These are phyloP conservation scores for Priocnemis perturbator DNA, from an alignment of 2,888 invertebrate genomes.

Conservation along the genomic window DNA sequence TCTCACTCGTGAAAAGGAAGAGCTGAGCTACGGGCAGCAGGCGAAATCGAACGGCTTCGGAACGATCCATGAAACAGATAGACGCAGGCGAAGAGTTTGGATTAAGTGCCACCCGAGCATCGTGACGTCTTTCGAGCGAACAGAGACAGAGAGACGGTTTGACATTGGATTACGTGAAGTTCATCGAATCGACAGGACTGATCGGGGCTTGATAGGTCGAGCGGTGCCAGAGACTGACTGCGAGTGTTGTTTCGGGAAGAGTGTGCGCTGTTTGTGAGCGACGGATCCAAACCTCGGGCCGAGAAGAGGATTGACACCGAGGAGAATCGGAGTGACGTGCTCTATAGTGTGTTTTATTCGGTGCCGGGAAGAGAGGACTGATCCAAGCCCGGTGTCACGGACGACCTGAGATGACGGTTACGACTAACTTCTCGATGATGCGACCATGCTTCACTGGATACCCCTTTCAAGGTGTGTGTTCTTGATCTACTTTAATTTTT, in stretches of 20 bases:
- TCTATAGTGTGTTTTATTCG: constrained; percentile 32
- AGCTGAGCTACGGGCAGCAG: too few species aligned
- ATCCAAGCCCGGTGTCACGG: constrained; percentile 28
- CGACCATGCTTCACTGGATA: constrained; percentile 77
- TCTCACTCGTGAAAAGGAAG: background rate
- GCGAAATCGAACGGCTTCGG: too few species aligned
- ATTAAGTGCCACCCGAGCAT: too few species aligned
- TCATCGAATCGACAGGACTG: too few species aligned
- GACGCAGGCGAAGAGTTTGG: background rate
- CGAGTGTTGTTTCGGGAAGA: background rate
- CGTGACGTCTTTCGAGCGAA: too few species aligned
- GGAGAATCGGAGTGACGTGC: constrained; percentile 31
- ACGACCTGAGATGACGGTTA: constrained; percentile 75
- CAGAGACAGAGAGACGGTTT: too few species aligned
- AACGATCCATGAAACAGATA: background rate
- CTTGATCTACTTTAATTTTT: constrained; percentile 5
- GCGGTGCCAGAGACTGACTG: too few species aligned
- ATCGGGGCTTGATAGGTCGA: too few species aligned
- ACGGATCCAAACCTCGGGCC: background rate
- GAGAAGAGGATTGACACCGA: constrained; percentile 16
- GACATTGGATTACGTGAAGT: too few species aligned
- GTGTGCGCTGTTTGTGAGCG: background rate
- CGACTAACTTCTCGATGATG: constrained; percentile 76
- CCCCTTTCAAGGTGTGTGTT: constrained; percentile 76
- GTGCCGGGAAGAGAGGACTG: constrained; percentile 20